Base-by-base conservation (phyloP, 2,113 vertebrate species). In the Calyptommatus sinebrachiatus region DNA sequence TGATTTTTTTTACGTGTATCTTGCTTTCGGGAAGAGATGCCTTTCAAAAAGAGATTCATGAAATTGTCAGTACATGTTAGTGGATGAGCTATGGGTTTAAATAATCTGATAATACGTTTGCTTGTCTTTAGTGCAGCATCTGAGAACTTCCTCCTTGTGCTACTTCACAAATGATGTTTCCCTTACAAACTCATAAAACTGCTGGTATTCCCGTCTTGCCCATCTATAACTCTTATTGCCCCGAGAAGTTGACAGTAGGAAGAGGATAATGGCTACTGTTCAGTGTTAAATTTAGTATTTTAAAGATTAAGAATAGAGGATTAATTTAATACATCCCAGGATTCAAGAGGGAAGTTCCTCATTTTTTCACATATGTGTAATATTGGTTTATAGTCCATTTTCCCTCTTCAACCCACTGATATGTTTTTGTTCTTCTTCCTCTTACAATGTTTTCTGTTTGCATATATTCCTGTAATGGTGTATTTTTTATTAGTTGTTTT, bases 341-440 rank as follows among this genome's bases (percentile, higher is more conserved):
- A 9, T 57, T 57, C 14, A 16, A 18, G 53, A 18, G 18, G 24
- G 9, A 7, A 7, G 20, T 50, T 26, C 70, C 79, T 86, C 71
- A 78, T 63, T 1, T 8, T 1, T 4, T 35, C 18, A 46, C 57
- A 35, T 22, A 73, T 66, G 21, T 21, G 61, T 4, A 46, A 0
- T 45, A 57, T n/a, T 12, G 20, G 75, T 48, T 29, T 69, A 20
- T n/a, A 0, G 0, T 1, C 1, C 41, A 7, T 70, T 7, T 57
- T 9, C 16, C 76, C 65, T n/a, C 8, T 1, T 62, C 7, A 20
- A 22, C 35, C 8, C 12, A 35, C 8, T 53, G 18, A 1, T 2
- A 53, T 57, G 22, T 1, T 1, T 31, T 0, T 35, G 0, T 0
- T 21, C 2, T 24, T 22, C 41, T 77, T 57, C 41, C 29, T 11